Evolutionary conservation across 2,888 invertebrate genomes (phyloP), one percentile per base, ranked within the genome.

Genomic region (Cephalotes varians): DNA sequence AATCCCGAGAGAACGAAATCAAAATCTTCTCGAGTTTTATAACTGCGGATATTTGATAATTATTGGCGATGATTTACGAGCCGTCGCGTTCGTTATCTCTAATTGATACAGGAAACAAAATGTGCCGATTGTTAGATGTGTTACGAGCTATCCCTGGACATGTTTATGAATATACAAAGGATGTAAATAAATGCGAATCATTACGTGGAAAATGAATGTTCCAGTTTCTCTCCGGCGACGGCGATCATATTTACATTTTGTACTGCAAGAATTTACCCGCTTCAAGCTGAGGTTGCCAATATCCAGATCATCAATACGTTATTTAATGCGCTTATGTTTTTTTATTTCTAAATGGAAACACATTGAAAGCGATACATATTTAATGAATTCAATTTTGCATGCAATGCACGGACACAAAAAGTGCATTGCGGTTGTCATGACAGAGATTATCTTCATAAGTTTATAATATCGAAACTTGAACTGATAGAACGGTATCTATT

Each of bases 141-240:
- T 76, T 40, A 15, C 58, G 34, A 62, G 6, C 18, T 49, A 51
- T 25, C 40, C 28, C 31, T 31, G 44, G n/a, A 71, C 44, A 71
- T 79, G 25, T 71, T 79, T 79, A 79, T 79, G 56, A 79, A 79
- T 79, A 79, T 71, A 79, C 77, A 71, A 79, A 34, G 56, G 12
- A 79, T 79, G 77, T 71, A 79, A 79, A 79, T 79, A 79, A 79
- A 71, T 44, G 44, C 44, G 44, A 34, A 58, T 79, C 71, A 79
- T 79, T 79, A 71, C 71, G 44, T 18, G 44, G 18, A 15, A 79
- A 69, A 71, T 79, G 18, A 79, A 47, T 58, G 77, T 40, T 79
- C 56, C 77, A 71, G 34, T 71, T 79, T 56, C 40, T 31, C 67
- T n/a, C n/a, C 15, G 65, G 15, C 12, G 44, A 62, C 12, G 15